These are phyloP conservation scores for Thyatira batis DNA, from an alignment of 2,888 invertebrate genomes.

Conservation along the genomic window DNA sequence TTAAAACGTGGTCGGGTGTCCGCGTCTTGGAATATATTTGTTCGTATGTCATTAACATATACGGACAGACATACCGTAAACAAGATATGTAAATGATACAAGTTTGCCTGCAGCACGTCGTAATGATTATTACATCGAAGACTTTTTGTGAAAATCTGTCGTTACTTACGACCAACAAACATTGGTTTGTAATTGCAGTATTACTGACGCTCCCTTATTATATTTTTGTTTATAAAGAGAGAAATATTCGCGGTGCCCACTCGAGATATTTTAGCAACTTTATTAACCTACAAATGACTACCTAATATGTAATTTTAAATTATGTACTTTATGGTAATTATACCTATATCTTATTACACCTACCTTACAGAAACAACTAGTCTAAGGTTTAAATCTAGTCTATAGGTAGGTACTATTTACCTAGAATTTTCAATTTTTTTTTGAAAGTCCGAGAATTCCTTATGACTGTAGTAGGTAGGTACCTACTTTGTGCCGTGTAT, in stretches of 20 bases:
- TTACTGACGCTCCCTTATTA: background rate
- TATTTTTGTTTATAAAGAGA: background rate
- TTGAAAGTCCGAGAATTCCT: too few species aligned
- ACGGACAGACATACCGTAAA: conserved; percentile 65
- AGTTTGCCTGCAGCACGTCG: conserved; percentile 41
- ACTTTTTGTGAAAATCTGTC: conserved; percentile 32
- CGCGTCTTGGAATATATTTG: conserved; percentile 61
- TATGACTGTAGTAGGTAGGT: too few species aligned
- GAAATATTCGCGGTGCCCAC: background rate
- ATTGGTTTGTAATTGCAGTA: conserved; percentile 4
- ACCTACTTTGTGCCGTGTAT: too few species aligned
- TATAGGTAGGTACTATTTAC: too few species aligned
- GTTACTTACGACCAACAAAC: conserved; percentile 6
- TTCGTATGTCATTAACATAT: conserved; percentile 67
- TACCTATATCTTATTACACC: too few species aligned
- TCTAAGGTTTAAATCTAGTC: too few species aligned
- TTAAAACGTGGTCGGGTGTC: conserved; percentile 44
- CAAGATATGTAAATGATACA: conserved; percentile 71
- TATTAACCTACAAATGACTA: background rate
- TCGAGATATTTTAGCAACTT: background rate
- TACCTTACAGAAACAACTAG: too few species aligned
- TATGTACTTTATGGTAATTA: too few species aligned
- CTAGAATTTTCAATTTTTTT: too few species aligned
- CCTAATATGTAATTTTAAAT: too few species aligned
- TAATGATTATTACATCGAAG: conserved; percentile 44